Evolutionary conservation across 2,888 invertebrate genomes (phyloP), one percentile per base, ranked within the genome.

Genomic region (Andrena haemorrhoa): DNA sequence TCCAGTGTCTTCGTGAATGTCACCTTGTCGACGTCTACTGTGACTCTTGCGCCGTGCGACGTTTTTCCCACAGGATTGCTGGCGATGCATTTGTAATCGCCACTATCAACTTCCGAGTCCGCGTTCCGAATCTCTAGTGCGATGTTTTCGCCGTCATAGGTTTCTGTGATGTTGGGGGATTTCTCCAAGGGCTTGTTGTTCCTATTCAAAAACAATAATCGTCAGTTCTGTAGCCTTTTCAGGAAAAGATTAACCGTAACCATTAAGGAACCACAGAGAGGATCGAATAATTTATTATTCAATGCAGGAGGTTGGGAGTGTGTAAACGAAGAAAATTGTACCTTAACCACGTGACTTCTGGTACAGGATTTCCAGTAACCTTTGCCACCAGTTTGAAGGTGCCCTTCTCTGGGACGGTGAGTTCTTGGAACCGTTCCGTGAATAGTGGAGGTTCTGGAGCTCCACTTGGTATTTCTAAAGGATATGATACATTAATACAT

Each of bases 1-100:
- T 96, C 95, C 3, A 98, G 94, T 89, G 96, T 96, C 92, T 96
- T 97, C 2, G 97, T 96, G 92, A 98, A 98, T 20, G 95, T 96
- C 65, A 98, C 97, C 92, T 96, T 96, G 85, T 97, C 97, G 0
- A 97, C 98, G 91, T 98, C 98, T 10, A 98, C 97, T 33, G 97
- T 97, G 0, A 98, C 96, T 90, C 96, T 96, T 23, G 98, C 98
- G 76, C 98, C 97, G 92, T 98, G 98, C 16, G 97, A 98, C 76
- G 97, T 97, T 94, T 97, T 97, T 51, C 99, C 99, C 71, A 97
- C 96, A 26, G 97, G 95, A 94, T 98, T 98, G 68, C 96, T 96
- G 49, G 98, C 98, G 65, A 98, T 96, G 91, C 98, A 98, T 94
- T 98, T 98, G 92, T 98, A 98, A 93, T 98, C 98, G 70, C 98